These are phyloP conservation scores for Circaetus gallicus DNA, from an alignment of 2,113 vertebrate genomes.

Conservation along the genomic window DNA sequence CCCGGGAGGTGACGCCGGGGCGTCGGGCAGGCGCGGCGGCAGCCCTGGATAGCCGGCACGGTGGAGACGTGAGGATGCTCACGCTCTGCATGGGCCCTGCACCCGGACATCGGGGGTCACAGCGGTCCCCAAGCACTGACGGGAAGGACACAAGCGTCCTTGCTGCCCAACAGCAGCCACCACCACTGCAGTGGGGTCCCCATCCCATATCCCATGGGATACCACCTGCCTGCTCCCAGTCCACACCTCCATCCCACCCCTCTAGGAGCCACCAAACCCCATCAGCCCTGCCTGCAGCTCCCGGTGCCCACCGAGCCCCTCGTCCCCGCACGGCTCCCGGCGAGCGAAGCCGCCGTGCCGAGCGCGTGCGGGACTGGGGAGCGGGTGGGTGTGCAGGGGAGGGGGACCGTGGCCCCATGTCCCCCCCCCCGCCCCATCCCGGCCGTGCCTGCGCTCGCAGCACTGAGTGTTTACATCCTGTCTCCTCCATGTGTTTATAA, in stretches of 20 bases:
- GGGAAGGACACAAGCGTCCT: rapidly evolving
- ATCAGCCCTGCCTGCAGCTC: neutral
- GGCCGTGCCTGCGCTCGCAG: neutral
- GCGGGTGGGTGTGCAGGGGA: neutral
- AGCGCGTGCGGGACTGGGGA: neutral
- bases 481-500: conserved; percentile 59
- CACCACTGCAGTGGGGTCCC: rapidly evolving
- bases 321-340: rapidly evolving
- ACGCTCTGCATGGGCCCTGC: rapidly evolving
- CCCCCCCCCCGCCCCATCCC: neutral
- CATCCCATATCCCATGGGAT: neutral
- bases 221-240: neutral
- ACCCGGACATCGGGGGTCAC: rapidly evolving
- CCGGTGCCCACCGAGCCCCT: neutral
- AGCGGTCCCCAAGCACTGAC: rapidly evolving
- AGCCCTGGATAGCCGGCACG: rapidly evolving
- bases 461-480: conserved; percentile 59
- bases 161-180: rapidly evolving
- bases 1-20: neutral
- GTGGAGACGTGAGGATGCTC: neutral
- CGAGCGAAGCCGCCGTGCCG: rapidly evolving
- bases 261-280: neutral
- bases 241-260: neutral
- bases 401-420: rapidly evolving
- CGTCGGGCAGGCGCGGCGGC: rapidly evolving